Evolutionary conservation across 2,888 invertebrate species (phyloP).

Genomic region (Erebia ligea): DNA sequence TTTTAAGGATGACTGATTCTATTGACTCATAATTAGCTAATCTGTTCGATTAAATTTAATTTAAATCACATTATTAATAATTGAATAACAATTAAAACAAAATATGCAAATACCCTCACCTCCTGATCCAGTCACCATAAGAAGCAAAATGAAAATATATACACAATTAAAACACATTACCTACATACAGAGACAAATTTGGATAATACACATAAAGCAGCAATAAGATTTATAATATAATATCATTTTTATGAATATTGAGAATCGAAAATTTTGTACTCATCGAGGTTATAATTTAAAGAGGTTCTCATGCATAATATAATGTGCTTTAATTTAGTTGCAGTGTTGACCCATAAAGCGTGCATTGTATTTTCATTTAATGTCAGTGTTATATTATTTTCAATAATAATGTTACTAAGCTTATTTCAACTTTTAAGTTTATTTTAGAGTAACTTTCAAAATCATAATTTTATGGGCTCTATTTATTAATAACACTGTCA

Average conservation of each 20-base stretch:
- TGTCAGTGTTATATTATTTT: not conserved
- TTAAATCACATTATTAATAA: not conserved
- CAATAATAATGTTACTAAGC: too few species aligned
- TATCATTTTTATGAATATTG: not conserved
- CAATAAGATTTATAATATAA: conserved; percentile 41
- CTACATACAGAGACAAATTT: conserved; percentile 48
- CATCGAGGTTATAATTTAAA: not conserved
- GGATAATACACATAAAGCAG: conserved; percentile 47
- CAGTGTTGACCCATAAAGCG: conserved; percentile 21
- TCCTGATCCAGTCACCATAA: conserved; percentile 63
- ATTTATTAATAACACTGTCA: too few species aligned
- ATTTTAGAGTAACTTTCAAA: too few species aligned
- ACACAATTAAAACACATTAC: conserved; percentile 61
- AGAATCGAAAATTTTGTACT: not conserved
- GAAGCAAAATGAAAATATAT: conserved; percentile 40
- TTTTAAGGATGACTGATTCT: too few species aligned
- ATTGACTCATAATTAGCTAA: too few species aligned
- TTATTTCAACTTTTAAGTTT: too few species aligned
- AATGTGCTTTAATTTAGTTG: conserved; percentile 57
- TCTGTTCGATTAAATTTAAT: not conserved
- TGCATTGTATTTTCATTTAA: not conserved
- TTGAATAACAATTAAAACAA: conserved; percentile 7
- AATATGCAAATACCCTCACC: conserved; percentile 54
- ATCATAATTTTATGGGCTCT: too few species aligned
- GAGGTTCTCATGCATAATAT: conserved; percentile 50